phyloP scores from a whole-genome alignment of 1,140 invertebrate genomes.

The Lordiphosa mommai region DNA sequence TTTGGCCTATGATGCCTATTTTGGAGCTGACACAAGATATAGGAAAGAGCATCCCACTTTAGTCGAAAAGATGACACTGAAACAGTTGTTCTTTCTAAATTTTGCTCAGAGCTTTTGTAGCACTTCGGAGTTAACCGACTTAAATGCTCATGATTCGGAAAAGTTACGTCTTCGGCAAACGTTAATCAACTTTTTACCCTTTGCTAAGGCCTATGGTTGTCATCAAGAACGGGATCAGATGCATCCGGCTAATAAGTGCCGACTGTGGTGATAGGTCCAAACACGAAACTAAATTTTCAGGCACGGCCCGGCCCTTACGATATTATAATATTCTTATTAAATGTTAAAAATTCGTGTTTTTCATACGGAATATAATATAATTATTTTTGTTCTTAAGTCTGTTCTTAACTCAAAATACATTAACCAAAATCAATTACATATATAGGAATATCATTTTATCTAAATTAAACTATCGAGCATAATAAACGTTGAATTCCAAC shows the following conservation, averaged over 20 bases:
- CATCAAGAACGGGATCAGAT: conserved; percentile 10
- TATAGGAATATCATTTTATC: no score
- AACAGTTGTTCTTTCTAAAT: conserved; percentile 58
- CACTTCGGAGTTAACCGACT: not conserved
- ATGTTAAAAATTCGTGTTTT: no score
- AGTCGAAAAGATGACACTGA: conserved; percentile 6
- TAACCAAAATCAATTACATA: no score
- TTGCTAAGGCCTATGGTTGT: conserved; percentile 33
- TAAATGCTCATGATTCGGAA: conserved; percentile 46
- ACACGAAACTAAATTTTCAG: no score
- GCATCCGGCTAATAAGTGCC: conserved; percentile 31
- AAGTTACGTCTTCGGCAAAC: conserved; percentile 41
- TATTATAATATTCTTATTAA: no score
- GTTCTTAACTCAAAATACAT: no score
- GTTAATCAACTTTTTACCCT: conserved; percentile 42
- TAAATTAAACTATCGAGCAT: no score
- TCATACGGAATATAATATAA: no score
- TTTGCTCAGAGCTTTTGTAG: conserved; percentile 68
- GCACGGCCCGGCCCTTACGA: no score
- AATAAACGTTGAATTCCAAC: no score
- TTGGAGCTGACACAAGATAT: not conserved
- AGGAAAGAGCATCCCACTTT: conserved; percentile 5
- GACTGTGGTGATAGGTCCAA: no score
- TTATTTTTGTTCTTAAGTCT: no score
- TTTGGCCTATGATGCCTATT: conserved; percentile 49